Evolutionary conservation across 2,888 invertebrate genomes (phyloP).

Genomic region (Neelides folsomi): DNA sequence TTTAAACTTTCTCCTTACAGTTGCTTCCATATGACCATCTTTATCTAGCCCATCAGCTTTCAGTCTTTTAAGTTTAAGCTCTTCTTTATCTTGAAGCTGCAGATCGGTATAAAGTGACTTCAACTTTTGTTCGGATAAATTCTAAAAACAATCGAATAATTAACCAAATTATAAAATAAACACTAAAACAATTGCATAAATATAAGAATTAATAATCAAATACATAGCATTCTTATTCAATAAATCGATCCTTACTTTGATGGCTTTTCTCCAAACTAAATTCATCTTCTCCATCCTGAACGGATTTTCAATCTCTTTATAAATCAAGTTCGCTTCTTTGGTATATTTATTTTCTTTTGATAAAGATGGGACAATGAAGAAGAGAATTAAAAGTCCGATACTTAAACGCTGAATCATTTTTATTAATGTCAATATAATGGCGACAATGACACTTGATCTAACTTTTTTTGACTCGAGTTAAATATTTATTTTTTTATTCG

Average conservation of each 20-base stretch:
- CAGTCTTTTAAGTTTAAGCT: conserved; percentile 66
- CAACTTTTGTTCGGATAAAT: conserved; percentile 66
- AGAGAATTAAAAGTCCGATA: no score
- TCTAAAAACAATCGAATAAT: conserved; percentile 43
- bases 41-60: conserved; percentile 73
- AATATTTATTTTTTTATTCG: no score
- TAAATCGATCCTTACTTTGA: conserved; percentile 70
- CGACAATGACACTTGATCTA: no score
- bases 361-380: neutral
- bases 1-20: conserved; percentile 61
- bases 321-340: conserved; percentile 40
- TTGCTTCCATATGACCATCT: conserved; percentile 70
- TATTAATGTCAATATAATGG: no score
- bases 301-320: conserved; percentile 64
- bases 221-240: no score
- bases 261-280: conserved; percentile 77
- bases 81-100: conserved; percentile 84
- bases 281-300: conserved; percentile 84
- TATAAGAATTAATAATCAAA: no score
- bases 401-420: no score
- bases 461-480: no score
- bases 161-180: conserved; percentile 19
- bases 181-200: no score
- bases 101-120: conserved; percentile 76
- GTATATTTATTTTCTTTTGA: conserved; percentile 25